Percentiles rank a stretch among this genome's conserved stretches.
Evolutionary conservation across 1,140 invertebrate genomes (phyloP).

Genomic region (Dendrolimus kikuchii): DNA sequence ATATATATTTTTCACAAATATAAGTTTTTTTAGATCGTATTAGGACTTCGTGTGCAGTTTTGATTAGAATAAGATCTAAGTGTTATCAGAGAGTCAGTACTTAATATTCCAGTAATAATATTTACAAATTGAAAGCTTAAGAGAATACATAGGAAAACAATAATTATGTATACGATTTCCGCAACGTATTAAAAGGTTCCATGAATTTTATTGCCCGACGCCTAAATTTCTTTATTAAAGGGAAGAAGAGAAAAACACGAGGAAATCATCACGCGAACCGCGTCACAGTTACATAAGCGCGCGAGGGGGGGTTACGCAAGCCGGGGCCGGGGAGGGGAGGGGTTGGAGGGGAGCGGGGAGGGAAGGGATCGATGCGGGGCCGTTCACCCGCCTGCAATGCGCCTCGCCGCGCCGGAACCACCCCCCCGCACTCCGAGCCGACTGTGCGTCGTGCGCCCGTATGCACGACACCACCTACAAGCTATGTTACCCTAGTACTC

Average conservation of each 20-base stretch:
- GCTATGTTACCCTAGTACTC: slow-evolving; percentile 47
- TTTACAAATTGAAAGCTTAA: no score
- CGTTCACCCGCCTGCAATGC: slow-evolving; percentile 68
- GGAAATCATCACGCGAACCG: slow-evolving; percentile 42
- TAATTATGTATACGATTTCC: no score
- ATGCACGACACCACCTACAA: slow-evolving; percentile 14
- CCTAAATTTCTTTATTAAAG: not conserved
- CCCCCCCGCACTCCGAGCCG: slow-evolving; percentile 11
- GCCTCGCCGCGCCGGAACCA: slow-evolving; percentile 35
- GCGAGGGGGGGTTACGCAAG: slow-evolving; percentile 44
- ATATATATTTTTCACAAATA: no score
- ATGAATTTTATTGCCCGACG: no score
- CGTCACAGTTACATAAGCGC: slow-evolving; percentile 59
- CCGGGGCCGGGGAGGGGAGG: slow-evolving; percentile 18
- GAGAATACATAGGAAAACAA: no score
- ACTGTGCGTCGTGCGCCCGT: slow-evolving; percentile 9
- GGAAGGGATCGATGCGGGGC: slow-evolving; percentile 56
- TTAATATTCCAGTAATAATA: no score
- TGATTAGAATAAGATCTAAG: no score
- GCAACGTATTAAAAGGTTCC: no score
- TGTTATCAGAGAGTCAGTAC: no score
- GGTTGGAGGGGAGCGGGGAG: slow-evolving; percentile 7
- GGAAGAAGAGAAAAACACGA: slow-evolving; percentile 27
- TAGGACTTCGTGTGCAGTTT: no score
- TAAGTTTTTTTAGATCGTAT: no score